phyloP scores from a whole-genome alignment of 2,113 vertebrate species.

The Xenopus tropicalis region DNA sequence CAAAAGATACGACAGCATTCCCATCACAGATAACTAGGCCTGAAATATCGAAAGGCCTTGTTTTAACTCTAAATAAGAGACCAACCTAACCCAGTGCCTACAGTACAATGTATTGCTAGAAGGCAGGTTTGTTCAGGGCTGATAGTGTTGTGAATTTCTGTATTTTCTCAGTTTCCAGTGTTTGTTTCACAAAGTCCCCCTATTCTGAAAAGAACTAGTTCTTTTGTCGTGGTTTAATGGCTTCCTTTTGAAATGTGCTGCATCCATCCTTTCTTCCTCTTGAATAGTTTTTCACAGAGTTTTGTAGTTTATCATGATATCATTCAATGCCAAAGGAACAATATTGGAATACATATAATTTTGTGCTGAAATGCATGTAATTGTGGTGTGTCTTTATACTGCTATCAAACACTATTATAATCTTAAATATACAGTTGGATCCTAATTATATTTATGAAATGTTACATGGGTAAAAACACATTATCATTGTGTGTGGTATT shows the following conservation, averaged over 20 bases:
- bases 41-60: neutral
- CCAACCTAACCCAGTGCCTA: neutral
- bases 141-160: neutral
- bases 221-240: constrained; percentile 25
- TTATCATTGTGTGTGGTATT: too few relatives aligned
- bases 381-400: too few relatives aligned
- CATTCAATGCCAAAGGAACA: neutral
- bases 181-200: constrained; percentile 19
- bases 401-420: too few relatives aligned
- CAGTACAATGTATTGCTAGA: neutral
- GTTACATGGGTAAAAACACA: too few relatives aligned
- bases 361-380: too few relatives aligned
- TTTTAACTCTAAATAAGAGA: constrained; percentile 15
- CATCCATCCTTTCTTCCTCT: constrained; percentile 3
- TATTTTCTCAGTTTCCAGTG: constrained; percentile 11
- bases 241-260: constrained; percentile 18
- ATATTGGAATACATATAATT: too few relatives aligned
- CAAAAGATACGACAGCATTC: constrained; percentile 24
- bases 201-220: constrained; percentile 7
- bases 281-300: constrained; percentile 13
- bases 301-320: neutral
- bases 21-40: constrained; percentile 18
- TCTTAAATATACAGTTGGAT: too few relatives aligned
- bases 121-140: neutral
- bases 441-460: too few relatives aligned